Conservation (phyloP, 2,888 invertebrate species). For the Aporophyla nigra region DNA sequence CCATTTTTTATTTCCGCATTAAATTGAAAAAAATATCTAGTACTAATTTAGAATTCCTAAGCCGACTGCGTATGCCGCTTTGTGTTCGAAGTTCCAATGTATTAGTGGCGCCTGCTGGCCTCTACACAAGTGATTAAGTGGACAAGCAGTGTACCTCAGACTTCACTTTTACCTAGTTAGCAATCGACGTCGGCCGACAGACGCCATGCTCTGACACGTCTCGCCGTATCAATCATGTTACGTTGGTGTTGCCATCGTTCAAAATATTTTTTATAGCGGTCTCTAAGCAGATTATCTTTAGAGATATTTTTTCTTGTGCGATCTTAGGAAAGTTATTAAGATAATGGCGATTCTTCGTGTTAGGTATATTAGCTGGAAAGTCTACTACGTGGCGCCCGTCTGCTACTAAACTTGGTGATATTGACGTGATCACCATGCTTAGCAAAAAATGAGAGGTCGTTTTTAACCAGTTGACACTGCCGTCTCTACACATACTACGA, state of each 20-base stretch:
- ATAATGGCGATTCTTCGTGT: slow-evolving; percentile 30
- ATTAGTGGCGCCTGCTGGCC: slow-evolving; percentile 56
- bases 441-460: neutral
- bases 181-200: slow-evolving; percentile 60
- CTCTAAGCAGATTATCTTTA: slow-evolving; percentile 49
- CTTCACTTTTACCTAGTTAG: slow-evolving; percentile 61
- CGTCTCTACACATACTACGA: neutral
- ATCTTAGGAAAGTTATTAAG: slow-evolving; percentile 32
- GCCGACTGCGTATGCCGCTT: slow-evolving; percentile 20
- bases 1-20: slow-evolving; percentile 45
- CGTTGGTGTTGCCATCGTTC: slow-evolving; percentile 56
- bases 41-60: slow-evolving; percentile 36
- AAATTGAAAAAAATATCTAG: slow-evolving; percentile 29
- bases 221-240: slow-evolving; percentile 73
- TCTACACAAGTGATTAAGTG: slow-evolving; percentile 60
- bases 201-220: slow-evolving; percentile 62
- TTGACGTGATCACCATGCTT: neutral
- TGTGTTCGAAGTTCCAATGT: slow-evolving; percentile 49
- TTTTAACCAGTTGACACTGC: neutral
- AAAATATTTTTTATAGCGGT: slow-evolving; percentile 48
- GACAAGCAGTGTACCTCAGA: slow-evolving; percentile 48
- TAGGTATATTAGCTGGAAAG: neutral
- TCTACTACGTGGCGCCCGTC: neutral
- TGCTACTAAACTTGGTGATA: neutral
- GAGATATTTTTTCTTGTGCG: slow-evolving; percentile 40